Base-by-base conservation (phyloP, 1,140 invertebrate species). In the Holcopasites calliopsidis region DNA sequence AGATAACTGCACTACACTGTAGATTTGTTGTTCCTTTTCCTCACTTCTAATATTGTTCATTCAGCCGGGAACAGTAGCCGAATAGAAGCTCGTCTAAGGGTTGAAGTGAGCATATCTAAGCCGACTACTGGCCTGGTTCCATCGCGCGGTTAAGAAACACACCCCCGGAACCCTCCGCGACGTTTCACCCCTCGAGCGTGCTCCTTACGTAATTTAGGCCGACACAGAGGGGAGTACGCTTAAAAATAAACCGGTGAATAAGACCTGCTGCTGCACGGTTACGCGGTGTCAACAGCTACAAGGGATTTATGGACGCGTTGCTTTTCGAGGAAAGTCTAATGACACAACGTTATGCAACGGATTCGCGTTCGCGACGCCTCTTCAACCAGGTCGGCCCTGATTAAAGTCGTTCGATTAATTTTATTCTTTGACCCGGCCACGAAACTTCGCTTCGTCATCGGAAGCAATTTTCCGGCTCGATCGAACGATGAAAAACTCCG, bases 221-320 rank as follows among this genome's bases (percentile, higher is more conserved):
- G 28, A 38, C 49, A 50, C 42, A 61, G 61, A 55, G 49, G 54
- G 33, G 57, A 50, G 26, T 40, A 66, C 49, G 73, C 66, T 76
- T 72, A 80, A 82, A 82, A 82, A 82, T 82, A 82, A 80, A 80
- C 66, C 73, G 78, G 65, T 80, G 80, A 82, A 82, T 80, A 82
- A 82, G 78, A 72, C 66, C 38, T 10, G 72, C 65, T 42, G 31
- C 65, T 42, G 31, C 28, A 38, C 60, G 40, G 42, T 80, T 77
- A 52, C 73, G 42, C 66, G 35, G 33, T 81, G 80, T 82, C 78
- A 80, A 82, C 80, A 80, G 55, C 61, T 55, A 81, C 57, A 64
- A 79, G 49, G 73, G 66, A 82, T 80, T 80, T 82, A 76, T 76
- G 65, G 40, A 60, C 79, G 42, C 70, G 71, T 49, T 76, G 78